A percentile compares a stretch with the other conserved stretches of the same genome.
These are phyloP conservation scores for Hemithea aestivaria DNA, from an alignment of 2,888 invertebrate genomes.

Conservation along the genomic window DNA sequence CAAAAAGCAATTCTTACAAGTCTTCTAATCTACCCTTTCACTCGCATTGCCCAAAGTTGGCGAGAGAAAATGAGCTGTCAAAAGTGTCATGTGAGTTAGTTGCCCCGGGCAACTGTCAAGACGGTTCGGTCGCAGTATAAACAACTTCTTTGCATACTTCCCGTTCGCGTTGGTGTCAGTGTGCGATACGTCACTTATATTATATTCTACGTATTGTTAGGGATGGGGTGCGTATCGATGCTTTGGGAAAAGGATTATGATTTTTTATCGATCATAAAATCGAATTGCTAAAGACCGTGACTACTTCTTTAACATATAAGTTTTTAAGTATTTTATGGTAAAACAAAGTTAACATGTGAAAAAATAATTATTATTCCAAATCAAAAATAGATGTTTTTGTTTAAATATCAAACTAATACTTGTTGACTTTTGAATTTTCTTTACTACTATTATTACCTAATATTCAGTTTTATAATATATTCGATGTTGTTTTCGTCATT, in stretches of 20 bases:
- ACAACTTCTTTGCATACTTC: constrained; percentile 79
- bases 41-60: constrained; percentile 18
- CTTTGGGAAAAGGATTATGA: constrained; percentile 10
- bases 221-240: constrained; percentile 45
- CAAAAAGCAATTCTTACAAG: constrained; percentile 1
- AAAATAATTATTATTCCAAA: too few species aligned
- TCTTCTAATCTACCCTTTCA: constrained; percentile 14
- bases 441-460: too few species aligned
- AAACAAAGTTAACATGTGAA: too few species aligned
- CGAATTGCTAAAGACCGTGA: too few species aligned
- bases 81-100: constrained; percentile 29
- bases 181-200: constrained; percentile 75
- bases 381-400: too few species aligned
- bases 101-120: constrained; percentile 60
- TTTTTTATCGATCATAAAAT: too few species aligned
- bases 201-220: constrained; percentile 70
- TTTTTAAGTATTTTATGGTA: too few species aligned
- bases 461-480: too few species aligned
- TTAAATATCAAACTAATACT: too few species aligned
- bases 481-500: too few species aligned
- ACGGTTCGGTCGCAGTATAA: constrained; percentile 44
- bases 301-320: too few species aligned
- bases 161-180: constrained; percentile 75
- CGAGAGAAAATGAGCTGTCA: constrained; percentile 41
- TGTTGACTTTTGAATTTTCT: too few species aligned